phyloP scores from a whole-genome alignment of 1,140 invertebrate genomes.

The Thaumetopoea pityocampa region DNA sequence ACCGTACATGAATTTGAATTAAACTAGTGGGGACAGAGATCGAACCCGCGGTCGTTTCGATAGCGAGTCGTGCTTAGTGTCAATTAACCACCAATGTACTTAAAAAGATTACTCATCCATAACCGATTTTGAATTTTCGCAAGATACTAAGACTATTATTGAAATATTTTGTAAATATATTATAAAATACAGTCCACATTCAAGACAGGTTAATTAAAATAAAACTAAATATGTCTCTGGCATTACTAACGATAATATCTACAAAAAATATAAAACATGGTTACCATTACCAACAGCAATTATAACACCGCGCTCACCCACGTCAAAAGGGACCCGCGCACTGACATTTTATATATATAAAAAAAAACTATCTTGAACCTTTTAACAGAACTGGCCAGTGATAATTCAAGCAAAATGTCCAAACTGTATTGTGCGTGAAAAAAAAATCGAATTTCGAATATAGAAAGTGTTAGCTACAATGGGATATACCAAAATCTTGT shows the following conservation, averaged over 20 bases:
- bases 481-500: constrained; percentile 71
- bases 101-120: too few species aligned
- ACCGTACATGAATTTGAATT: too few species aligned
- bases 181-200: too few species aligned
- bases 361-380: constrained; percentile 58
- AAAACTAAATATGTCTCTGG: too few species aligned
- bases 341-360: constrained; percentile 56
- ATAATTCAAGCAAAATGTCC: constrained; percentile 74
- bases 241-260: constrained; percentile 1
- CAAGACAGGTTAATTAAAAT: too few species aligned
- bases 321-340: constrained; percentile 55
- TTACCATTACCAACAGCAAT: constrained; percentile 40
- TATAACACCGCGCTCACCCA: constrained; percentile 71
- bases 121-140: too few species aligned
- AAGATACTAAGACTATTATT: too few species aligned
- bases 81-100: too few species aligned
- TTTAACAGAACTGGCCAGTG: constrained; percentile 67
- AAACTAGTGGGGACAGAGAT: too few species aligned
- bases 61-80: too few species aligned
- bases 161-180: too few species aligned
- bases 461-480: constrained; percentile 74
- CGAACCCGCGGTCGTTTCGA: too few species aligned
- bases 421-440: constrained; percentile 37
- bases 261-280: constrained; percentile 4
- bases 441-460: constrained; percentile 19